Base-by-base conservation (phyloP, 1,140 invertebrate species). In the Elysia chlorotica region DNA sequence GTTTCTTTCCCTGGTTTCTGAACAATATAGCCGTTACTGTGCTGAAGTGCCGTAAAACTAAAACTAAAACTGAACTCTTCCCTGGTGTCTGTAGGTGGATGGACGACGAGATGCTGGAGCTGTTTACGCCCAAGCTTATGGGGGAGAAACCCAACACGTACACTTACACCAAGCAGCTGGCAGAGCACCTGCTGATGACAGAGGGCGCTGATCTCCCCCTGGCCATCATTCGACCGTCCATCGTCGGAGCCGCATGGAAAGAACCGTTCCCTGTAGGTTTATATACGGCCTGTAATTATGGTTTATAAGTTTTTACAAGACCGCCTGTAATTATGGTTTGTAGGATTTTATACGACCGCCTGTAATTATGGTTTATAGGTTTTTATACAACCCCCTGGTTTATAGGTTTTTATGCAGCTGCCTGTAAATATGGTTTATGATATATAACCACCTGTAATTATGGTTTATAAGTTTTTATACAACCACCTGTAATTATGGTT, bases 201-300 rank as follows among this genome's bases (percentile, higher is more conserved):
- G 94, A 92, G 67, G 81, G 81, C 89, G 76, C 79, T 6, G 81
- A 79, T 48, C 76, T 99, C 36, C 96, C 96, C 0, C 87, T 93
- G 3, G 91, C 94, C 0, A 94, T 99, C 74, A 92, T 95, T 36
- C 89, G 96, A 78, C 96, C 97, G 0, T 98, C 96, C 0, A 97
- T 98, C 92, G 95, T 98, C 82, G 93, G 93, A 10, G 96, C 92
- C 37, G 90, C 96, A 3, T 97, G 95, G 95, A 95, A 95, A 83
- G 95, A 99, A 85, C 97, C 96, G 0, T 85, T 94, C 6, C 93
- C 95, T 2, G 96, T 86, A 82, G 75, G 80, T 78, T 37, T 54
- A 1, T 5, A 1, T 35, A 25, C 14, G 10, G 6, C 17, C 41
- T 14, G 41, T 10, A 61, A 28, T 28, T 21, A 28, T 0, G 17